These are phyloP conservation scores for Seira sanloemensis DNA, from an alignment of 2,888 invertebrate genomes.

Conservation along the genomic window DNA sequence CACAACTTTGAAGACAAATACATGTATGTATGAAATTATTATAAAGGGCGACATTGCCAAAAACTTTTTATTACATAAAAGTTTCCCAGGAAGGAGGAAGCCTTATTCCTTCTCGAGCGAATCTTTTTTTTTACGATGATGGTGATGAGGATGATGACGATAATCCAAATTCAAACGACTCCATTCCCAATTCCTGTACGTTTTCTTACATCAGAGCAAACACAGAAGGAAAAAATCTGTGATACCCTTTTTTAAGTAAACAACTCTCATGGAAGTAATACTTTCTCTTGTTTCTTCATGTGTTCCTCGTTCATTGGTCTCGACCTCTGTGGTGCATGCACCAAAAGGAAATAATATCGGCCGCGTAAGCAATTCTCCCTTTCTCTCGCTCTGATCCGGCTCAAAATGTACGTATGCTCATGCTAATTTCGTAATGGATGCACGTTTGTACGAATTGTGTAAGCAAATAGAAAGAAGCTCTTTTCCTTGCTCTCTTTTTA, in stretches of 20 bases:
- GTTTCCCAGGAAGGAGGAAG: too few relatives aligned
- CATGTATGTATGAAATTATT: too few relatives aligned
- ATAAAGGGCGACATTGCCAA: too few relatives aligned
- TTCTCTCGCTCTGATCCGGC: not conserved
- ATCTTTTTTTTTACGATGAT: not conserved
- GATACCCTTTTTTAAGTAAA: not conserved
- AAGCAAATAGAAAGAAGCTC: not conserved
- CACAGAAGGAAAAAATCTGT: not conserved
- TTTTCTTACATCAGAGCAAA: not conserved
- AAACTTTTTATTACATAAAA: too few relatives aligned
- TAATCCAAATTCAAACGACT: not conserved
- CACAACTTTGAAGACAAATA: too few relatives aligned
- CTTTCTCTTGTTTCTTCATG: not conserved
- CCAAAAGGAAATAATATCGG: not conserved
- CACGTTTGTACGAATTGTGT: not conserved
- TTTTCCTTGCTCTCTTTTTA: too few relatives aligned
- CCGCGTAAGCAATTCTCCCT: not conserved
- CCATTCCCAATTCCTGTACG: not conserved
- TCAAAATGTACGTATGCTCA: not conserved
- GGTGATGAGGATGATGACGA: not conserved
- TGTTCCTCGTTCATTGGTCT: not conserved
- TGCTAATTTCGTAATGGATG: conserved; percentile 16
- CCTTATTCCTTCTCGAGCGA: not conserved
- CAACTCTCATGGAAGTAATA: not conserved
- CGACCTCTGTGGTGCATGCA: not conserved